phyloP scores from a whole-genome alignment of 2,113 vertebrate genomes.

The Catharus fuscescens region DNA sequence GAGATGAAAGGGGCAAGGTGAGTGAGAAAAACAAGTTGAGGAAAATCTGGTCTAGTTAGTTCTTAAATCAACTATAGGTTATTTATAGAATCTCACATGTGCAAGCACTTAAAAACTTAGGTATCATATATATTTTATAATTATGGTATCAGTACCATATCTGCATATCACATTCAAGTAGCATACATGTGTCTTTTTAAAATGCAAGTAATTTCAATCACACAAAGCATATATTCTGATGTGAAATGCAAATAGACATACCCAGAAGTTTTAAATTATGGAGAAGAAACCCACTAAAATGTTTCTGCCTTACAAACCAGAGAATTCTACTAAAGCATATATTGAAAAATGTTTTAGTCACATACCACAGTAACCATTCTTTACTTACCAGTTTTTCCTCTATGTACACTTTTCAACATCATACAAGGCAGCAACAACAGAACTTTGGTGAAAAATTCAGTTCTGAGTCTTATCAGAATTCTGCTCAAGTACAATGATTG shows the following conservation, averaged over 20 bases:
- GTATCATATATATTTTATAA: not conserved
- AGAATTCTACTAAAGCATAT: not conserved
- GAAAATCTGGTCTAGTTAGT: not conserved
- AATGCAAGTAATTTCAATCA: not conserved
- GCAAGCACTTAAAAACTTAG: not conserved
- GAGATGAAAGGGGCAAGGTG: not conserved
- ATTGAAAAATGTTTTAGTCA: not conserved
- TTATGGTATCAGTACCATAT: not conserved
- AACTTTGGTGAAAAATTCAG: not conserved
- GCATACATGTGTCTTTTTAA: not conserved
- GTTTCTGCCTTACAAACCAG: not conserved
- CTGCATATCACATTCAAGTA: not conserved
- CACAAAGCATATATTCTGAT: not conserved
- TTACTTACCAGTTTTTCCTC: not conserved
- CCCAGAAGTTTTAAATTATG: not conserved
- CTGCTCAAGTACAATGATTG: not conserved
- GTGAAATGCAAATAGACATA: not conserved
- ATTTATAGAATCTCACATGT: not conserved
- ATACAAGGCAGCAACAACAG: not conserved
- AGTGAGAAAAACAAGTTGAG: not conserved
- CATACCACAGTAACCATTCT: not conserved
- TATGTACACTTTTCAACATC: not conserved
- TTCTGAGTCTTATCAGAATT: not conserved
- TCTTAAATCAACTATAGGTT: not conserved
- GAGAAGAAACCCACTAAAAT: fast-evolving